Evolutionary conservation across 2,113 vertebrate genomes (phyloP).

Genomic region (Thomomys bottae): DNA sequence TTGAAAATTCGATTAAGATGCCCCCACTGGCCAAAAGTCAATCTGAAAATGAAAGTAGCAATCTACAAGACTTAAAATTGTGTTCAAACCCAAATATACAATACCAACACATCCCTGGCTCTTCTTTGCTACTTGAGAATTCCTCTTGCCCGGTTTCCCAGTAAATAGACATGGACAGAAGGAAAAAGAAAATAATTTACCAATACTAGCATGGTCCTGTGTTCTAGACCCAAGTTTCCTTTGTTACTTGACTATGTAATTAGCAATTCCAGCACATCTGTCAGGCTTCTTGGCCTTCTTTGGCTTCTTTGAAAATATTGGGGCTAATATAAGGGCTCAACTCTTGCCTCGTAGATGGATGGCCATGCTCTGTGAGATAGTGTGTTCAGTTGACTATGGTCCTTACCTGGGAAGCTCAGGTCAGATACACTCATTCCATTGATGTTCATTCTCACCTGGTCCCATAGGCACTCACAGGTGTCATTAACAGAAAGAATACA

Average conservation of each 20-base stretch:
- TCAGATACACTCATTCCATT: neutral
- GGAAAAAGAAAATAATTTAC: neutral
- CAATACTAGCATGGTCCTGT: neutral
- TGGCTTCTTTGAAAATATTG: neutral
- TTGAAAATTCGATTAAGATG: slow-evolving; percentile 11
- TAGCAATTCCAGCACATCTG: neutral
- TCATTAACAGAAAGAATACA: neutral
- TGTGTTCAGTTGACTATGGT: neutral
- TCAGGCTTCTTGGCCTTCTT: neutral
- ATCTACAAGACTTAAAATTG: neutral
- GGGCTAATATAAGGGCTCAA: neutral
- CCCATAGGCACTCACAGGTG: neutral
- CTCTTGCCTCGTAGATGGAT: neutral
- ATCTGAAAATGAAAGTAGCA: neutral
- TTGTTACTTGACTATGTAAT: neutral
- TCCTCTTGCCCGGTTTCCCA: neutral
- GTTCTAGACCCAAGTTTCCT: neutral
- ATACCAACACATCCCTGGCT: neutral
- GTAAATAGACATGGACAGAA: neutral
- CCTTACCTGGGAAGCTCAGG: neutral
- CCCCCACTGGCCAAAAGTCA: neutral
- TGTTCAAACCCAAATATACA: too few relatives aligned
- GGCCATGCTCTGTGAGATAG: neutral
- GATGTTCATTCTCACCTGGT: neutral
- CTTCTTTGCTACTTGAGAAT: slow-evolving; percentile 10